A percentile compares a stretch with the other conserved stretches of the same genome.
Evolutionary conservation across 2,888 invertebrate genomes (phyloP).

Genomic region (Dendrolimus pini): DNA sequence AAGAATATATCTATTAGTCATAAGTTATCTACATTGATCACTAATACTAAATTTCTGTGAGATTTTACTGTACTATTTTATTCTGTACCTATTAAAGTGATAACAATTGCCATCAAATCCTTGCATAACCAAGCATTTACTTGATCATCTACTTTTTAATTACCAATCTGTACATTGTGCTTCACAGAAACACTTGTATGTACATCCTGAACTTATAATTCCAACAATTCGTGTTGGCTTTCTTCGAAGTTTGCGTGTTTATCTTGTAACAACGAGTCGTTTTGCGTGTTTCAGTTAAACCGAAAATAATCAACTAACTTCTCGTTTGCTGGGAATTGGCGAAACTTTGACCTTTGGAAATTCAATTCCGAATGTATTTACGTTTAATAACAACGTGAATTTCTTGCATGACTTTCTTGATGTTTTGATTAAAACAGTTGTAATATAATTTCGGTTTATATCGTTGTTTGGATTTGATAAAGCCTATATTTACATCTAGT

Average conservation of each 20-base stretch:
- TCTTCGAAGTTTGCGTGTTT: constrained; percentile 65
- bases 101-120: no score
- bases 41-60: not conserved
- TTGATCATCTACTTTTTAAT: constrained; percentile 13
- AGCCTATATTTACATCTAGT: no score
- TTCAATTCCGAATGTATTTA: constrained; percentile 23
- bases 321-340: constrained; percentile 36
- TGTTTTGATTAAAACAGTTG: not conserved
- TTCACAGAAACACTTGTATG: constrained; percentile 37
- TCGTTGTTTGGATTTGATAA: no score
- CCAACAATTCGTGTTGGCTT: constrained; percentile 47
- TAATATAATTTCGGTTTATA: not conserved
- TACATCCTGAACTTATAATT: constrained; percentile 30
- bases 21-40: constrained; percentile 31
- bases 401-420: not conserved
- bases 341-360: constrained; percentile 35
- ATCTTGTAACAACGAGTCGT: constrained; percentile 50
- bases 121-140: no score
- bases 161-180: constrained; percentile 31
- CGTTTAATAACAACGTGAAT: constrained; percentile 9
- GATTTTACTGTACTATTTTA: no score
- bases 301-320: constrained; percentile 58
- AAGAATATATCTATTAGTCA: constrained; percentile 26
- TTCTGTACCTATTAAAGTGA: no score
- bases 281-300: constrained; percentile 54